A percentile compares a stretch with the other conserved stretches of the same genome.
Conservation (phyloP, 2,113 vertebrate genomes). For the Hippolais icterina region DNA sequence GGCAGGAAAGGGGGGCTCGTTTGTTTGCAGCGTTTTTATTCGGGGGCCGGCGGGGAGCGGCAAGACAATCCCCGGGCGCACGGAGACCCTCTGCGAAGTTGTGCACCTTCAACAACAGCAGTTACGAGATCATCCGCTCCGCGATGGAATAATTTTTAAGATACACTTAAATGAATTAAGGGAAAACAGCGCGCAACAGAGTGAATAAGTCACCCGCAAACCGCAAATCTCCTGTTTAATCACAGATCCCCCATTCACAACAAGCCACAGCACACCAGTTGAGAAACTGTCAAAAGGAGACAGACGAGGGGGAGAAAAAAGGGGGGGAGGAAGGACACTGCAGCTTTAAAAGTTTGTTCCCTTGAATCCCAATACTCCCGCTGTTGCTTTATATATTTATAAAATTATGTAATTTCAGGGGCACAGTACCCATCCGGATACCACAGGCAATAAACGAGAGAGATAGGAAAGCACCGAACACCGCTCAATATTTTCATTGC, state of each 20-base stretch:
- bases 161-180: conserved; percentile 26
- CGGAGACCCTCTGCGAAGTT: conserved; percentile 11
- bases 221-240: conserved; percentile 16
- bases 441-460: neutral
- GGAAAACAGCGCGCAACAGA: neutral
- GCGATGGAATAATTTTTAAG: neutral
- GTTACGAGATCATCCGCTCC: neutral
- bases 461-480: neutral
- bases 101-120: neutral
- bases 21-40: neutral
- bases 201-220: conserved; percentile 29
- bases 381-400: conserved; percentile 60
- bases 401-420: conserved; percentile 66
- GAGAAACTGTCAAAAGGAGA: conserved; percentile 63
- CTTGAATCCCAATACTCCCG: conserved; percentile 51
- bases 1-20: neutral
- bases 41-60: neutral
- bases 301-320: conserved; percentile 36
- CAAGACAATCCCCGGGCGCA: neutral
- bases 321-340: conserved; percentile 61
- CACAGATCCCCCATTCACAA: conserved; percentile 32
- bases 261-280: conserved; percentile 5
- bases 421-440: conserved; percentile 32
- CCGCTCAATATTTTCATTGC: neutral
- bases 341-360: conserved; percentile 79